Evolutionary conservation across 1,140 invertebrate species (phyloP), one percentile per base, ranked within the genome.

Genomic region (Neoseiulus cucumeris): DNA sequence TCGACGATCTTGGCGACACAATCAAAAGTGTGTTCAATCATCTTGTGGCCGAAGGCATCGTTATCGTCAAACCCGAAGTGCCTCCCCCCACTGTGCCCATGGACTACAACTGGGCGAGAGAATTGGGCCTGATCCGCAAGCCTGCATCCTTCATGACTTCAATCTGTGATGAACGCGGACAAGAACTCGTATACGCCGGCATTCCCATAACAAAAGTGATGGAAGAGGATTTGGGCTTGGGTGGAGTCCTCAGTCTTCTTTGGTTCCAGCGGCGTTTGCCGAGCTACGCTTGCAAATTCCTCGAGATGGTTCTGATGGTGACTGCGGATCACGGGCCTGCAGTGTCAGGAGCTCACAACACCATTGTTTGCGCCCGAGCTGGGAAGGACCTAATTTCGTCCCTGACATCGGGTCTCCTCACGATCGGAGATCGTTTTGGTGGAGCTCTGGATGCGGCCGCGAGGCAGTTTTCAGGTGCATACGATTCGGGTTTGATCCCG

Each of bases 261-360:
- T 99, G 96, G 96, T 99, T 98, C 82, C 94, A 98, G 75, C 82
- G 92, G 42, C 89, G 91, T 72, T 78, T 99, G 17, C 94, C 95
- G 0, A 79, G 84, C 0, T 92, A 92, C 75, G 92, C 92, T 28
- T 90, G 88, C 75, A 94, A 95, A 78, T 99, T 98, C 80, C 85
- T 98, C 70, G 96, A 99, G 80, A 96, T 98, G 89, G 95, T 93
- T 73, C 78, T 99, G 30, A 97, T 99, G 84, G 87, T 99, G 33
- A 98, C 96, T 0, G 96, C 96, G 59, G 96, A 98, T 79, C 96
- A 98, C 75, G 96, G 95, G 28, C 95, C 96, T 0, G 96, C 95
- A 12, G 96, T 99, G 0, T 95, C 91, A 7, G 96, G 95, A 18
- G 95, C 95, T 0, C 95, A 98, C 75, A 99, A 99, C 75, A 98